Evolutionary conservation across 2,888 invertebrate genomes (phyloP).

Genomic region (Nephrotoma guestfalica): DNA sequence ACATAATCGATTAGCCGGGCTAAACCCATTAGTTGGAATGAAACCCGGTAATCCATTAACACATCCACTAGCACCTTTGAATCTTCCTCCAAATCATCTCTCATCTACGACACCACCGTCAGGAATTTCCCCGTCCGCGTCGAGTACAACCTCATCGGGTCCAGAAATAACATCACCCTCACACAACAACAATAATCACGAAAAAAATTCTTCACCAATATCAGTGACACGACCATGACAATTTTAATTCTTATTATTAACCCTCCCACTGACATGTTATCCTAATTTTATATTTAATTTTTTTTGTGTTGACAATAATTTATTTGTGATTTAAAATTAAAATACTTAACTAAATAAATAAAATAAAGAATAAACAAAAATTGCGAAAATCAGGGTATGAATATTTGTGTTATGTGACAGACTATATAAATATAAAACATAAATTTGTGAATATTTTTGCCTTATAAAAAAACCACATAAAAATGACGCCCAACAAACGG

Average conservation of each 20-base stretch:
- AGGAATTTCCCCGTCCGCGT: conserved; percentile 37
- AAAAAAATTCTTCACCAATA: conserved; percentile 25
- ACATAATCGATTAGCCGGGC: conserved; percentile 29
- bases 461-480: not conserved
- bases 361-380: conserved; percentile 14
- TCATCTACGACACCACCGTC: conserved; percentile 28
- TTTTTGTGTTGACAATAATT: conserved; percentile 27
- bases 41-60: conserved; percentile 26
- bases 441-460: not conserved
- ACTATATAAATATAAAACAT: not conserved
- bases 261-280: not conserved
- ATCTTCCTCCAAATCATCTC: conserved; percentile 25
- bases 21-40: conserved; percentile 26
- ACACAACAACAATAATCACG: not conserved
- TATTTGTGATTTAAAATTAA: conserved; percentile 32
- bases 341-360: conserved; percentile 13
- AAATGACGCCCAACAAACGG: not conserved
- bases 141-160: conserved; percentile 34
- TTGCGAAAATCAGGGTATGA: conserved; percentile 11
- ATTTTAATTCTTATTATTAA: not conserved
- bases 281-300: not conserved
- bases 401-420: not conserved
- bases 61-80: conserved; percentile 30
- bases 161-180: conserved; percentile 25
- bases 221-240: conserved; percentile 17